phyloP scores from a whole-genome alignment of 64 coral and sea anemone species.

The Porites lutea region DNA sequence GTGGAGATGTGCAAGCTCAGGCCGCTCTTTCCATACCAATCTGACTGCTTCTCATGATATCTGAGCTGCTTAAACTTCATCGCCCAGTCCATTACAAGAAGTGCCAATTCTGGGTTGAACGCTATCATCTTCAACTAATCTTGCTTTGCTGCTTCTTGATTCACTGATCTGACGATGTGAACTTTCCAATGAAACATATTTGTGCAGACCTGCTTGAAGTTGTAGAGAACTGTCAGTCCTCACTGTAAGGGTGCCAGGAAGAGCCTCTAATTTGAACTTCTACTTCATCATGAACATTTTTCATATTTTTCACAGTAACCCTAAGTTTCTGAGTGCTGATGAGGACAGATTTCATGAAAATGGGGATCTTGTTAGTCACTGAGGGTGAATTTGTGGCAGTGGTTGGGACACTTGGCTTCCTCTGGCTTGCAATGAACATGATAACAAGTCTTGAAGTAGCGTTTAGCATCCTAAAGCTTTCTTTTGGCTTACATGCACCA shows the following conservation, averaged over 20 bases:
- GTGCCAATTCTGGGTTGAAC: neutral
- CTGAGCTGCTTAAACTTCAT: slow-evolving; percentile 56
- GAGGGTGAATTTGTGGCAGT: slow-evolving; percentile 34
- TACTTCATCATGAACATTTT: neutral
- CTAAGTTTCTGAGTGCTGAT: slow-evolving; percentile 24
- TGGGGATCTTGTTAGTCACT: slow-evolving; percentile 34
- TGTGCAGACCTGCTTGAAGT: slow-evolving; percentile 23
- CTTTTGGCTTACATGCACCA: slow-evolving; percentile 3
- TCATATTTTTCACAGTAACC: slow-evolving; percentile 5
- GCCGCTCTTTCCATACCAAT: slow-evolving; percentile 34
- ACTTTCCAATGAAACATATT: slow-evolving; percentile 4
- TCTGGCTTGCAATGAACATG: slow-evolving; percentile 35
- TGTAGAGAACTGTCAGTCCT: slow-evolving; percentile 36
- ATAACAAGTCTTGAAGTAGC: slow-evolving; percentile 39
- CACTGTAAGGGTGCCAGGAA: slow-evolving; percentile 25
- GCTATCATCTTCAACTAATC: slow-evolving; percentile 25
- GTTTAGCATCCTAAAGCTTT: slow-evolving; percentile 43
- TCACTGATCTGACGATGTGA: neutral
- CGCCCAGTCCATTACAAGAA: slow-evolving; percentile 60
- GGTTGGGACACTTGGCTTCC: slow-evolving; percentile 17
- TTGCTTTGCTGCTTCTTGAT: slow-evolving; percentile 28
- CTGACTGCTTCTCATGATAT: slow-evolving; percentile 37
- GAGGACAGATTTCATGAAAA: slow-evolving; percentile 32
- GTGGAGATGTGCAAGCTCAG: slow-evolving; percentile 27
- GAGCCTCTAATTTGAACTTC: slow-evolving; percentile 16